phyloP scores from a whole-genome alignment of 2,113 vertebrate genomes.

The Glaucomys volans region DNA sequence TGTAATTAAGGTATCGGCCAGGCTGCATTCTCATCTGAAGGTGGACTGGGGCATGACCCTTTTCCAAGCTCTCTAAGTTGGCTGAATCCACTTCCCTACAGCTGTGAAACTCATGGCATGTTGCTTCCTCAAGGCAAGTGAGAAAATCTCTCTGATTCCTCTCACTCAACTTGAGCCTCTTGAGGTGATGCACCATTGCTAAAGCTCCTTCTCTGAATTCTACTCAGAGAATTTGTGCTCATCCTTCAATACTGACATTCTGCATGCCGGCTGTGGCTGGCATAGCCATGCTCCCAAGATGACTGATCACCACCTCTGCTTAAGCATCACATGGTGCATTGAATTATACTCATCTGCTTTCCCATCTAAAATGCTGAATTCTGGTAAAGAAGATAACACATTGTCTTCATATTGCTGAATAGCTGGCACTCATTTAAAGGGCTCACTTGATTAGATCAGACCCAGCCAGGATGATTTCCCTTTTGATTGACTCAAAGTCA shows the following conservation, averaged over 20 bases:
- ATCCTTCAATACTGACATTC: background rate
- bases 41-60: background rate
- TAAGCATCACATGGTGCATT: background rate
- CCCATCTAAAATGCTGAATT: background rate
- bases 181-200: background rate
- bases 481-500: constrained; percentile 4
- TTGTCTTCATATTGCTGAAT: background rate
- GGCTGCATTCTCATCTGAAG: background rate
- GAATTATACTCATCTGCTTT: background rate
- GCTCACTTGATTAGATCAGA: background rate
- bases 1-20: background rate
- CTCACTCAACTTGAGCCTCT: background rate
- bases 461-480: background rate
- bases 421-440: background rate
- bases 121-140: background rate
- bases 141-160: background rate
- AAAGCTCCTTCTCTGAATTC: background rate
- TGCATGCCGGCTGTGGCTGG: background rate
- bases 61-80: background rate
- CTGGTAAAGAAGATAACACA: background rate
- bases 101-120: background rate
- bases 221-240: background rate
- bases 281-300: background rate
- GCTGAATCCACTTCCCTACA: background rate
- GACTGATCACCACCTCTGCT: background rate